phyloP scores from a whole-genome alignment of 2,113 vertebrate genomes.

The Cyanocitta stelleri region DNA sequence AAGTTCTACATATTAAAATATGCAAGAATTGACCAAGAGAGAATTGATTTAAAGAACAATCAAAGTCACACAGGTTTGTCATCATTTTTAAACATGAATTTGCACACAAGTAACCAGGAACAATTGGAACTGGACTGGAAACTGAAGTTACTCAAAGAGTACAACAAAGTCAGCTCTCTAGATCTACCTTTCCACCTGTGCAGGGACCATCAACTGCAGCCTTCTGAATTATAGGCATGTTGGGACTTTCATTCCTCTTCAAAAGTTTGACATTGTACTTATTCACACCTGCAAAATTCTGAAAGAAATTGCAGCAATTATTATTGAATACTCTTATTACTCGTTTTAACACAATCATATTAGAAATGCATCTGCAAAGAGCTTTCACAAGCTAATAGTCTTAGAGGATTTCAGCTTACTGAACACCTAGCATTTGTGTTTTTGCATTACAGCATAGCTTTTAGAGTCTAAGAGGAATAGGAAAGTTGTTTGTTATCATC shows the following conservation, averaged over 20 bases:
- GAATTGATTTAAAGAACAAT: background rate
- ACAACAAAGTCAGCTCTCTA: background rate
- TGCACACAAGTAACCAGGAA: background rate
- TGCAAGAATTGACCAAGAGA: background rate
- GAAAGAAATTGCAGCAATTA: conserved; percentile 36
- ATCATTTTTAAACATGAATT: background rate
- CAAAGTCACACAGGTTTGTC: background rate
- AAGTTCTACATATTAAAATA: background rate
- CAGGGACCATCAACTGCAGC: conserved; percentile 32
- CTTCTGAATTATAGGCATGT: conserved; percentile 45
- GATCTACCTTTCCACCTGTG: conserved; percentile 62
- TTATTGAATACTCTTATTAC: background rate
- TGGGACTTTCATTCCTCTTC: conserved; percentile 72
- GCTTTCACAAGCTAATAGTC: background rate
- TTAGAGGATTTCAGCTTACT: background rate
- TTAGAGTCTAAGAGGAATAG: background rate
- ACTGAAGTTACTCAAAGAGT: background rate
- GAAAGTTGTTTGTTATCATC: background rate
- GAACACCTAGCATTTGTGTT: background rate
- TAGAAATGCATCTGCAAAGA: background rate
- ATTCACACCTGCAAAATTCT: conserved; percentile 64
- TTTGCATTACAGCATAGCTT: background rate
- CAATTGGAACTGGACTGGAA: background rate
- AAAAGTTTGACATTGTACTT: conserved; percentile 71
- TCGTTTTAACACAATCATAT: background rate